phyloP scores from a whole-genome alignment of 2,797 vertebrate species.

The Taenioides sp. region DNA sequence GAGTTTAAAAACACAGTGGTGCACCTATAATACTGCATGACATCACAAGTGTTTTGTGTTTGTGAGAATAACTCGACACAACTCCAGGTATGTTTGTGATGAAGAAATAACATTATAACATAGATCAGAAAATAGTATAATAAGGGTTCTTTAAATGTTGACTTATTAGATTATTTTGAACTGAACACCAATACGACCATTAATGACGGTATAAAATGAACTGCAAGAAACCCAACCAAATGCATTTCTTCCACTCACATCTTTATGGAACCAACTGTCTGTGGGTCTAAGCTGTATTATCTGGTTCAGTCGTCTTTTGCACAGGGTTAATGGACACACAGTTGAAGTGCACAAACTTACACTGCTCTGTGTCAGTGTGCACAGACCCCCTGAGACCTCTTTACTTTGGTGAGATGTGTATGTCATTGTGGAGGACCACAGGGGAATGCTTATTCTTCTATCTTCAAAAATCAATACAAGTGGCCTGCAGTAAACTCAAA shows the following conservation, averaged over 20 bases:
- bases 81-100: too few relatives aligned
- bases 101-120: too few relatives aligned
- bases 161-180: too few relatives aligned
- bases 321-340: not conserved
- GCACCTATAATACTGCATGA: too few relatives aligned
- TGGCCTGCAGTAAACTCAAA: constrained; percentile 26
- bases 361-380: constrained; percentile 18
- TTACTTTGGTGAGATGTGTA: constrained; percentile 31
- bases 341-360: constrained; percentile 3
- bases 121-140: too few relatives aligned
- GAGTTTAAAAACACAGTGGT: too few relatives aligned
- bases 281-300: not conserved
- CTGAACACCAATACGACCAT: too few relatives aligned
- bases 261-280: not conserved
- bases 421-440: constrained; percentile 40
- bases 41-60: too few relatives aligned
- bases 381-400: constrained; percentile 20
- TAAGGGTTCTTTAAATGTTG: too few relatives aligned
- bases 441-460: constrained; percentile 41
- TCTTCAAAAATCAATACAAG: constrained; percentile 51
- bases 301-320: not conserved
- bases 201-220: too few relatives aligned
- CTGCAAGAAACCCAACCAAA: too few relatives aligned
- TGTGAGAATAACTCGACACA: too few relatives aligned
- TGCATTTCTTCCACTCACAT: not conserved